Base-by-base conservation (phyloP, 2,888 invertebrate species). In the Philonicus albiceps region DNA sequence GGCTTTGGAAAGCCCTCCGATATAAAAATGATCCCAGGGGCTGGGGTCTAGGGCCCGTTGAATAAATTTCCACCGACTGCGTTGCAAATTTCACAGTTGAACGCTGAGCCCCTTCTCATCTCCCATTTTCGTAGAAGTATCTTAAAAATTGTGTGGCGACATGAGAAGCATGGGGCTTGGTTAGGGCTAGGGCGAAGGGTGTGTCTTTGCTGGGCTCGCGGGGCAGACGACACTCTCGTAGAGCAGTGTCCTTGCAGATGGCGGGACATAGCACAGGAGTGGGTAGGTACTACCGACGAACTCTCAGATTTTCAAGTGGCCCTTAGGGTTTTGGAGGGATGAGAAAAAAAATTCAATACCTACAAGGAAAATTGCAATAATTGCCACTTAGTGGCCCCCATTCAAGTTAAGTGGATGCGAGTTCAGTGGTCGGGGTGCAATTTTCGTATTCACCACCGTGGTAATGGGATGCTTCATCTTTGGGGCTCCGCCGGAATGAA, bases 61-160 rank as follows among this genome's bases (percentile, higher is more conserved):
- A 86, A 87, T 87, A 87, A 87, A 87, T 87, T 87, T 86, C 55
- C 84, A 84, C 75, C 75, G 86, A 86, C 86, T 86, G 84, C 85
- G 72, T 86, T 87, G 86, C 87, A 86, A 86, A 85, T 87, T 87
- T 83, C 76, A 84, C 83, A 78, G 87, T 86, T 87, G 53, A 80
- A 80, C 53, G 80, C 80, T 49, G 53, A 8, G 31, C 30, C 22
- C 64, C 11, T n/a, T n/a, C 53, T 7, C 19, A 16, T n/a, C 8
- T 11, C 64, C 64, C 19, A 64, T 22, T 8, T 64, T 64, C 64
- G 22, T 11, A 8, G 64, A 64, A 64, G 37, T 64, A n/a, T 34
- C 81, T 64, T 64, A 64, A 83, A 64, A 64, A 37, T 6, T 64
- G 27, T 53, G 31, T 30, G 81, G 37, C 31, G 37, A 64, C 55